These are phyloP conservation scores for Glossosoma conforme DNA, from an alignment of 1,140 invertebrate genomes.

Conservation along the genomic window DNA sequence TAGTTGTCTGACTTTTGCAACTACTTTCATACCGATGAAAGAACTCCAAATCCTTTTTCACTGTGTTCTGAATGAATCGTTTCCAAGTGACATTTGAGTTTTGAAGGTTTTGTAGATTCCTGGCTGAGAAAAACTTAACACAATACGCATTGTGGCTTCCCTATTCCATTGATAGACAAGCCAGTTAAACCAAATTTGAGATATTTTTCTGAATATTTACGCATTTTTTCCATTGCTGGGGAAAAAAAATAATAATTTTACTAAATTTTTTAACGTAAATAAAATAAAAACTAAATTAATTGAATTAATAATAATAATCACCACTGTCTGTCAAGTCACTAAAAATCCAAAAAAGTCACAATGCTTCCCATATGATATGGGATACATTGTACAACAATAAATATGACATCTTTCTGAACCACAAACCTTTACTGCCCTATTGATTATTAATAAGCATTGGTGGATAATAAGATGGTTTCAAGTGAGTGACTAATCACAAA, in stretches of 20 bases:
- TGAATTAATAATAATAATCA: neutral
- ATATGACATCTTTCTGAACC: no score
- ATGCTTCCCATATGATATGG: conserved; percentile 1
- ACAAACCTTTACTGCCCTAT: no score
- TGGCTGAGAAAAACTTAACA: neutral
- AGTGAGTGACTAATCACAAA: no score
- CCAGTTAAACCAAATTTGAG: neutral
- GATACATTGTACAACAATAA: no score
- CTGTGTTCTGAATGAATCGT: neutral
- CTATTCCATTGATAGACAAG: conserved; percentile 1
- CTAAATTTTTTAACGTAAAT: neutral
- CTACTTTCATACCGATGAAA: conserved; percentile 3
- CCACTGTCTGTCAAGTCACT: neutral
- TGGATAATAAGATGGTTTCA: no score
- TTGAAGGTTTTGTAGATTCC: conserved; percentile 2
- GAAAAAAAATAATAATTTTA: neutral
- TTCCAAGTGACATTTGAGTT: neutral
- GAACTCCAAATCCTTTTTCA: conserved; percentile 2
- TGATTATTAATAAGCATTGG: no score
- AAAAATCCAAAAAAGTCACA: conserved; percentile 1
- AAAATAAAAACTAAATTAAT: conserved; percentile 1
- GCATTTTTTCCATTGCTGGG: neutral
- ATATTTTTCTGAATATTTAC: conserved; percentile 2
- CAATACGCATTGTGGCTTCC: conserved; percentile 2
- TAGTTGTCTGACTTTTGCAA: no score